Evolutionary conservation across 2,888 invertebrate genomes (phyloP), one percentile per base, ranked within the genome.

Genomic region (Poecilus cupreus): DNA sequence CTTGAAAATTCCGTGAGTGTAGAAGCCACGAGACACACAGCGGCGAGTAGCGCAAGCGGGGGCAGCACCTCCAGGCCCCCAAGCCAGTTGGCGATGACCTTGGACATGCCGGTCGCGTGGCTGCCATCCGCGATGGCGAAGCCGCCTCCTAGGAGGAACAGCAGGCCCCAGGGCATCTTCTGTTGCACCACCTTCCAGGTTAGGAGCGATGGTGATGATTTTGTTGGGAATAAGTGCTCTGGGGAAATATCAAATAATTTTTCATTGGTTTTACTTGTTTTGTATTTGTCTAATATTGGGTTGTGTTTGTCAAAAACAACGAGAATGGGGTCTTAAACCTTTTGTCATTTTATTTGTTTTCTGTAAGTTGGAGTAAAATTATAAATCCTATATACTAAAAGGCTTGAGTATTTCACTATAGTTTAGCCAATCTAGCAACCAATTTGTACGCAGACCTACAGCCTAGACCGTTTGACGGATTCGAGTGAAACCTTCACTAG

Each of bases 51-150:
- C 10, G 93, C 88, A 49, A 92, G 88, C 4, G 92, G 90, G 10
- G 93, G 92, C 82, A 96, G 90, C 0, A 91, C 91, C 10, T 92
- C 89, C 1, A 97, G 90, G 0, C 92, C 93, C 57, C 90, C 90
- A 37, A 97, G 90, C 3, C 94, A 92, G 0, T 91, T 89, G 0
- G 97, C 97, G 82, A 97, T 92, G 90, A 95, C 91, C 5, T 89
- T 86, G 0, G 96, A 96, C 87, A 97, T 92, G 0, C 95, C 94
- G 0, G 96, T 96, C 6, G 90, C 93, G 85, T 94, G 93, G 85
- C 96, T 95, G 82, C 96, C 97, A 83, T 95, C 95, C 0, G 98
- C 97, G 82, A 98, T 91, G 0, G 97, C 97, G 88, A 97, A 97
- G 0, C 97, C 97, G 32, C 97, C 97, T 60, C 97, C 96, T 75